Base-by-base conservation (phyloP, 2,888 invertebrate species). In the Malachius bipustulatus region DNA sequence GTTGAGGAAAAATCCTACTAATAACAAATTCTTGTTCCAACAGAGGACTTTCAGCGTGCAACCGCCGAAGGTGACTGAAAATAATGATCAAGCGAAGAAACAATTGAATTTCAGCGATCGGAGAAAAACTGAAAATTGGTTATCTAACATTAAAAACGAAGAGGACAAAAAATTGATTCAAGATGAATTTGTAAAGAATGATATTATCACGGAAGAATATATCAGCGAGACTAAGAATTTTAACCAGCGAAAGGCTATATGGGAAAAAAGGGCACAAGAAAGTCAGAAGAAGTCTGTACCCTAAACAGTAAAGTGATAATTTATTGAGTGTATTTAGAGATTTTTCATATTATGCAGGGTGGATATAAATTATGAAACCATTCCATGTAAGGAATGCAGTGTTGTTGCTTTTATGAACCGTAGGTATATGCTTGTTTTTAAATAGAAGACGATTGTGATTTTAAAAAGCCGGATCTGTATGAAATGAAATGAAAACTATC, bases 251-350 rank as follows among this genome's bases (percentile, higher is more conserved):
- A 69, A 77, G 37, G 81, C 81, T 4, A 79, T 82, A 54, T 82
- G 82, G 82, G 82, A 82, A 57, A 71, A 79, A 48, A 66, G 82
- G 46, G 79, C 80, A 24, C 78, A 80, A 60, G 77, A 77, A 60
- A 77, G 73, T 48, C 70, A 72, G 65, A 72, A 70, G 64, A 73
- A 73, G 64, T 51, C 49, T 14, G 47, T 49, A 34, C 53, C 56
- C 16, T 55, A 47, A 45, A 40, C 26, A 26, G 36, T 37, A 39
- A 39, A 19, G 24, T 19, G 6, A 19, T n/a, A n/a, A n/a, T n/a
- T n/a, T n/a, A n/a, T n/a, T n/a, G n/a, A n/a, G n/a, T n/a, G n/a
- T n/a, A n/a, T n/a, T n/a, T n/a, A n/a, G n/a, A n/a, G n/a, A n/a
- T n/a, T n/a, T n/a, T n/a, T n/a, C n/a, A n/a, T n/a, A n/a, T n/a